A percentile compares a stretch with the other conserved stretches of the same genome.
Evolutionary conservation across 2,113 vertebrate species (phyloP).

Genomic region (Gracilinanus agilis): DNA sequence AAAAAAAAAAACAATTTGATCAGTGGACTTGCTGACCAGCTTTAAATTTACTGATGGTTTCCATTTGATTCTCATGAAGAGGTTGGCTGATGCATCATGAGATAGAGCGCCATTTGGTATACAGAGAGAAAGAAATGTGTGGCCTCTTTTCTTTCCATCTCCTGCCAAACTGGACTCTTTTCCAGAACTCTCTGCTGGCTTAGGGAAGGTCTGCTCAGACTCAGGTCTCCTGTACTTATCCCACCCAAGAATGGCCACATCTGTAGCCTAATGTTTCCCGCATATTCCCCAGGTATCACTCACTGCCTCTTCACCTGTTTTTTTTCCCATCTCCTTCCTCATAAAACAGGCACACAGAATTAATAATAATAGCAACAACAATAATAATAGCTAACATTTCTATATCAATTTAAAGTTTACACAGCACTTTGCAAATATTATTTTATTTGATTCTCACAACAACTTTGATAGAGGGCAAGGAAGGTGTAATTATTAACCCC

Average conservation of each 20-base stretch:
- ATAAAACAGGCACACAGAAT: background rate
- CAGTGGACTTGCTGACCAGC: background rate
- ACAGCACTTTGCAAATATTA: too few species aligned
- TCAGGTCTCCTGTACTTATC: background rate
- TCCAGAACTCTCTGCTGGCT: background rate
- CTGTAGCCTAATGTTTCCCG: background rate
- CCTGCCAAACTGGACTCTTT: background rate
- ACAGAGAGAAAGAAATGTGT: background rate
- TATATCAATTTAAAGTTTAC: too few species aligned
- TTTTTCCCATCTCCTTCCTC: background rate
- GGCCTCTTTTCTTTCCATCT: background rate
- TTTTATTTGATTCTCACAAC: too few species aligned
- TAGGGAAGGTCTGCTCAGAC: background rate
- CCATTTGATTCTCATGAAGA: background rate
- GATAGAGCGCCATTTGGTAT: background rate
- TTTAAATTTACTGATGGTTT: background rate
- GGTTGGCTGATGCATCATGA: background rate
- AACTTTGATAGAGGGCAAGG: too few species aligned
- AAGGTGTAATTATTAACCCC: too few species aligned
- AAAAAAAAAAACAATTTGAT: background rate
- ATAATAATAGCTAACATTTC: too few species aligned
- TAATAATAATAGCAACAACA: too few species aligned
- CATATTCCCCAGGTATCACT: background rate
- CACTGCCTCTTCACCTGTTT: background rate
- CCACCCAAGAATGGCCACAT: background rate